phyloP scores from a whole-genome alignment of 2,888 invertebrate genomes.

The Gibbula magus region DNA sequence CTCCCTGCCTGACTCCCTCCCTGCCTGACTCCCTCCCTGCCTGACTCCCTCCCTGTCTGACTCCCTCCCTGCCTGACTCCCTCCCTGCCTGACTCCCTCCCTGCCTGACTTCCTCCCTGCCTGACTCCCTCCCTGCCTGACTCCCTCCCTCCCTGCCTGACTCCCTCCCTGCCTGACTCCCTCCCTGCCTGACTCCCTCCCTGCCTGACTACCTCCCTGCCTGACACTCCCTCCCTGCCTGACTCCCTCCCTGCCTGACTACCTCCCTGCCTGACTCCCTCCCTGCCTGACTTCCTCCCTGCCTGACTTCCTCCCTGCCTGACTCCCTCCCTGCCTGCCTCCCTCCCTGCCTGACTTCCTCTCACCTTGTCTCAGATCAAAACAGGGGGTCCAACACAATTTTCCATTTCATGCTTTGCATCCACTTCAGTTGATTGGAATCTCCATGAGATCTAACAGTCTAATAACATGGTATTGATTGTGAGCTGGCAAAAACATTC shows the following conservation, averaged over 20 bases:
- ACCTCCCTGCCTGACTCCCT: not conserved
- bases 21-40: not conserved
- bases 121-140: not conserved
- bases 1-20: not conserved
- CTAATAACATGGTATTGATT: too few species aligned
- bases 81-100: not conserved
- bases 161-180: not conserved
- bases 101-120: not conserved
- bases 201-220: not conserved
- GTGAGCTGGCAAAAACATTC: too few species aligned
- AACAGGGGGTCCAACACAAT: too few species aligned
- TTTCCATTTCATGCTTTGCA: too few species aligned
- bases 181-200: not conserved
- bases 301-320: too few species aligned
- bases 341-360: too few species aligned
- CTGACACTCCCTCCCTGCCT: not conserved
- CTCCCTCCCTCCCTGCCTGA: not conserved
- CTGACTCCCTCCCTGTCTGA: not conserved
- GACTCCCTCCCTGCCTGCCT: too few species aligned
- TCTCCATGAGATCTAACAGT: too few species aligned
- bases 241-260: not conserved
- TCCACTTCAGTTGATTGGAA: too few species aligned
- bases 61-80: not conserved
- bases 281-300: too few species aligned
- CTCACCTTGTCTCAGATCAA: too few species aligned